phyloP scores from a whole-genome alignment of 2,797 vertebrate genomes.

The Poeciliopsis infans region DNA sequence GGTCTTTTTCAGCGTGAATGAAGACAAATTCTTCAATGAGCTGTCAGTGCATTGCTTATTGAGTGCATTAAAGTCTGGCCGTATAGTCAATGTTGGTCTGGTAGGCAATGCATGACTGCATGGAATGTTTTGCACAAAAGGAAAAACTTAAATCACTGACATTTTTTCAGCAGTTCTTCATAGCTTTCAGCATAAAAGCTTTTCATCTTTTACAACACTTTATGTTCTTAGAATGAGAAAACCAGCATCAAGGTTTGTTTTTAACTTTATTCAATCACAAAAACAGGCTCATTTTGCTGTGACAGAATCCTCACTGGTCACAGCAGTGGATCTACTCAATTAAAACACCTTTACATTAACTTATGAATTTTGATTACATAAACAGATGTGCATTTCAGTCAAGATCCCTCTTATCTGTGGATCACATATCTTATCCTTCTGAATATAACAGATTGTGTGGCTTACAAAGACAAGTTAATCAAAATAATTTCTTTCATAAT shows the following conservation, averaged over 20 bases:
- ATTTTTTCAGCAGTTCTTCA: neutral
- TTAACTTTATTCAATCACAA: neutral
- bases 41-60: conserved; percentile 59
- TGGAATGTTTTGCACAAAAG: neutral
- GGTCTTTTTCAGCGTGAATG: conserved; percentile 65
- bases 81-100: neutral
- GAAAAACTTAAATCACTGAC: neutral
- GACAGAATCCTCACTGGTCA: conserved; percentile 26
- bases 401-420: conserved; percentile 18
- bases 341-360: conserved; percentile 55
- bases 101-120: neutral
- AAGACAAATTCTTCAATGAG: conserved; percentile 63
- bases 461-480: neutral
- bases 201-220: conserved; percentile 13
- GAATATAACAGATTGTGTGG: neutral
- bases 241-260: neutral
- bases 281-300: conserved; percentile 25
- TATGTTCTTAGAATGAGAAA: neutral
- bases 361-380: conserved; percentile 49
- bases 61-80: conserved; percentile 56
- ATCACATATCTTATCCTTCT: neutral
- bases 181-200: conserved; percentile 8
- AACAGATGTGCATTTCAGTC: conserved; percentile 20
- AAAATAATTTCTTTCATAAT: neutral
- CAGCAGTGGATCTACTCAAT: conserved; percentile 30